Conservation (phyloP, 2,113 vertebrate genomes). For the Corythoichthys haematopterus region DNA sequence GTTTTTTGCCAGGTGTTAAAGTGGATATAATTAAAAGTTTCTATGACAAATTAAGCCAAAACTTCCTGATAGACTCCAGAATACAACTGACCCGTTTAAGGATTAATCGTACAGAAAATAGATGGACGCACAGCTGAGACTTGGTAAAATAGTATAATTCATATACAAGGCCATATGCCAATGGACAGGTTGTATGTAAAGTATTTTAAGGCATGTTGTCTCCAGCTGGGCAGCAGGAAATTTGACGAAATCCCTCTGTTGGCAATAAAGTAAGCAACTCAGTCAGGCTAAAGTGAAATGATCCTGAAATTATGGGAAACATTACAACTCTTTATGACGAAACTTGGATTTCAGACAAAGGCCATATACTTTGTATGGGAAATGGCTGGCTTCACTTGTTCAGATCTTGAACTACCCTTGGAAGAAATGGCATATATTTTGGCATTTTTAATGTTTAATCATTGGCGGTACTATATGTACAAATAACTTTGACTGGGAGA, state of each 20-base stretch:
- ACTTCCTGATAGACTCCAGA: too few species aligned
- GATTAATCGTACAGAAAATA: background rate
- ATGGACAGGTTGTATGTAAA: background rate
- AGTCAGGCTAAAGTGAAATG: background rate
- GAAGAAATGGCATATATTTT: too few species aligned
- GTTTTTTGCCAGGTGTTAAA: background rate
- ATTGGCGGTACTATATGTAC: too few species aligned
- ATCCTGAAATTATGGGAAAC: background rate
- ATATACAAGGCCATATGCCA: background rate
- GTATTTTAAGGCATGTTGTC: background rate
- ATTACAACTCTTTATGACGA: background rate
- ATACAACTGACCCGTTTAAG: too few species aligned
- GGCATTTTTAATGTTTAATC: too few species aligned
- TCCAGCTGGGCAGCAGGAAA: background rate
- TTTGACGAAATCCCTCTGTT: background rate
- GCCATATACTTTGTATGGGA: background rate
- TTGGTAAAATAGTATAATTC: background rate
- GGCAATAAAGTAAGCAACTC: background rate
- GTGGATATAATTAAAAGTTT: background rate
- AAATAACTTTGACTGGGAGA: too few species aligned
- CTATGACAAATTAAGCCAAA: background rate
- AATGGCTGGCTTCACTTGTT: background rate
- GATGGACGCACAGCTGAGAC: background rate
- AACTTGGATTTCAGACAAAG: background rate
- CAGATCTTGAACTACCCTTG: background rate